Evolutionary conservation across 2,888 invertebrate species (phyloP).

Genomic region (Lamellibrachia columna): DNA sequence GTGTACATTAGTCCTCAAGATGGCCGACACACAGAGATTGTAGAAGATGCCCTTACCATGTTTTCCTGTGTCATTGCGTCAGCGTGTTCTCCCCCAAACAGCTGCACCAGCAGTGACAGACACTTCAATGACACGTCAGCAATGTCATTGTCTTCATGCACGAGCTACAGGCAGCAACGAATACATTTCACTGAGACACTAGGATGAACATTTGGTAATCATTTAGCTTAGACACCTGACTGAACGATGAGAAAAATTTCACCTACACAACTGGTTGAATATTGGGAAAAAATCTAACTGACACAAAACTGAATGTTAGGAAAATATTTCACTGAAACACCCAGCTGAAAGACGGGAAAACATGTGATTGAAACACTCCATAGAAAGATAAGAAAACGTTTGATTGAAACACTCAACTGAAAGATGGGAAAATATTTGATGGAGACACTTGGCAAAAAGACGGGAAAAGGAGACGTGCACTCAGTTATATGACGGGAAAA

Average conservation of each 20-base stretch:
- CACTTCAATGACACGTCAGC: constrained; percentile 59
- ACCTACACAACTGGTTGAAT: too few species aligned
- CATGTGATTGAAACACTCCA: not conserved
- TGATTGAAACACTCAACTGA: not conserved
- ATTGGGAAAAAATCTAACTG: too few species aligned
- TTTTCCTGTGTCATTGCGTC: constrained; percentile 60
- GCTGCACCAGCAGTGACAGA: constrained; percentile 62
- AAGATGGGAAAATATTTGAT: not conserved
- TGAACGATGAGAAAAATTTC: too few species aligned
- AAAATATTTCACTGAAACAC: not conserved
- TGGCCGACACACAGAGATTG: not conserved
- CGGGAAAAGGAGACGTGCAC: too few species aligned
- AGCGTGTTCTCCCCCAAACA: constrained; percentile 65
- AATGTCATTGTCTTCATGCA: constrained; percentile 62
- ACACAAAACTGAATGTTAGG: too few species aligned
- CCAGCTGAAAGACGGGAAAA: not conserved
- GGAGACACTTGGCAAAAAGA: too few species aligned
- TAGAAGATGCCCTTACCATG: constrained; percentile 48
- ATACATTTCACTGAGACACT: constrained; percentile 7
- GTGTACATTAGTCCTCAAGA: too few species aligned
- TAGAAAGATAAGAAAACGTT: too few species aligned
- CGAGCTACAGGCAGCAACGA: constrained; percentile 50
- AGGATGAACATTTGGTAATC: too few species aligned
- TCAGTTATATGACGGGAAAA: too few species aligned
- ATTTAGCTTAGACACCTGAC: too few species aligned